Evolutionary conservation across 2,797 vertebrate genomes (phyloP).

Genomic region (Vespertilio murinus): DNA sequence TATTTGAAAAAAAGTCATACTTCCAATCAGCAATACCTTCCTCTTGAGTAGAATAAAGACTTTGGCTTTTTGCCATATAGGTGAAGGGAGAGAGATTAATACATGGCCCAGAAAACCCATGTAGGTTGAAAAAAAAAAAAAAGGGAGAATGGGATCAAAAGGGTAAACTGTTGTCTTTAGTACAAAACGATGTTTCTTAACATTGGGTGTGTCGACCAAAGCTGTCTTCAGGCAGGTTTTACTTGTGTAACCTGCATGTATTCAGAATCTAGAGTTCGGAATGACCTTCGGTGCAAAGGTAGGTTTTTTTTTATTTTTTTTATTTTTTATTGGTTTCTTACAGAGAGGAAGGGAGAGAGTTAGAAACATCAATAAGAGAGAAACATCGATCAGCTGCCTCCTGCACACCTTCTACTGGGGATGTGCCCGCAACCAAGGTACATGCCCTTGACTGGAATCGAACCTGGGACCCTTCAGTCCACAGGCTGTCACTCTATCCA

Average conservation of each 20-base stretch:
- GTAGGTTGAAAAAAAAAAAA: background rate
- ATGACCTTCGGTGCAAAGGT: slow-evolving; percentile 9
- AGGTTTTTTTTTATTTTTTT: background rate
- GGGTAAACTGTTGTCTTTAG: slow-evolving; percentile 63
- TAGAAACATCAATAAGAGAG: no score
- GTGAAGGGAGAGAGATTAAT: background rate
- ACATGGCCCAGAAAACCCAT: background rate
- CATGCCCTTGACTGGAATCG: no score
- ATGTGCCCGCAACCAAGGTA: no score
- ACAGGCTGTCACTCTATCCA: no score
- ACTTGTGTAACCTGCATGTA: slow-evolving; percentile 66
- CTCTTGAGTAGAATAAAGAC: background rate
- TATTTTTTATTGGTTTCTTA: no score
- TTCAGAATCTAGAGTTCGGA: slow-evolving; percentile 19
- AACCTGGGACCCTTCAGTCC: no score
- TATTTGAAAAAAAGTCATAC: background rate
- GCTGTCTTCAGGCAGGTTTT: slow-evolving; percentile 67
- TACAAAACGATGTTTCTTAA: slow-evolving; percentile 71
- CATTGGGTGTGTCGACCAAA: slow-evolving; percentile 71
- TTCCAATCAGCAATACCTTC: background rate
- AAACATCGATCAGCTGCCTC: no score
- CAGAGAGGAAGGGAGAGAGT: no score
- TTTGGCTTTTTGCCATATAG: background rate
- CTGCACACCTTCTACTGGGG: no score
- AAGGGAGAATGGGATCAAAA: background rate